Evolutionary conservation across 2,797 vertebrate species (phyloP).

Genomic region (Chaenodraco wilsoni): DNA sequence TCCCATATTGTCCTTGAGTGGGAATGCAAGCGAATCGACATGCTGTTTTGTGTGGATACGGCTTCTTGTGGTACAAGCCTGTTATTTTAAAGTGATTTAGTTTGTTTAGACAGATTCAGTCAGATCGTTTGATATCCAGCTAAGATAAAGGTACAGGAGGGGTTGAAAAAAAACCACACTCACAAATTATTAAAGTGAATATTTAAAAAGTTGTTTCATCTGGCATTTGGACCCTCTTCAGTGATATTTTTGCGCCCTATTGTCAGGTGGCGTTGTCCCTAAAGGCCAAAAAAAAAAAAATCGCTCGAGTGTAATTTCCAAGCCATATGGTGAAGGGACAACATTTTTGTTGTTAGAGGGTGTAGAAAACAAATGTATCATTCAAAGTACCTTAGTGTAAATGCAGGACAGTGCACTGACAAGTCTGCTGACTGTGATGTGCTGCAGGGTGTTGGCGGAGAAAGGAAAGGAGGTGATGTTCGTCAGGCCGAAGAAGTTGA

Average conservation of each 20-base stretch:
- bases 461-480: conserved; percentile 89
- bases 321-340: not conserved
- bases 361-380: not conserved
- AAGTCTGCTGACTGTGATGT: not conserved
- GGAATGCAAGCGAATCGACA: not conserved
- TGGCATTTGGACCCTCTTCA: not conserved
- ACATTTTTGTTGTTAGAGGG: not conserved
- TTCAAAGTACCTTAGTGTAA: not conserved
- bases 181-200: not conserved
- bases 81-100: not conserved
- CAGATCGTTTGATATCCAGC: not conserved
- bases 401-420: not conserved
- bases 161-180: not conserved
- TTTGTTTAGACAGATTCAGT: not conserved
- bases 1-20: not conserved
- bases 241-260: too few relatives aligned
- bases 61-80: not conserved
- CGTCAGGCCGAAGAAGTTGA: conserved; percentile 91
- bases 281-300: not conserved
- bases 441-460: conserved; percentile 84
- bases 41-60: not conserved
- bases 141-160: not conserved
- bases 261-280: not conserved
- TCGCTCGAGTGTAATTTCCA: not conserved
- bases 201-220: not conserved